A percentile compares a stretch with the other conserved stretches of the same genome.
Conservation (phyloP, 2,888 invertebrate genomes). For the Cheilosia vernalis region DNA sequence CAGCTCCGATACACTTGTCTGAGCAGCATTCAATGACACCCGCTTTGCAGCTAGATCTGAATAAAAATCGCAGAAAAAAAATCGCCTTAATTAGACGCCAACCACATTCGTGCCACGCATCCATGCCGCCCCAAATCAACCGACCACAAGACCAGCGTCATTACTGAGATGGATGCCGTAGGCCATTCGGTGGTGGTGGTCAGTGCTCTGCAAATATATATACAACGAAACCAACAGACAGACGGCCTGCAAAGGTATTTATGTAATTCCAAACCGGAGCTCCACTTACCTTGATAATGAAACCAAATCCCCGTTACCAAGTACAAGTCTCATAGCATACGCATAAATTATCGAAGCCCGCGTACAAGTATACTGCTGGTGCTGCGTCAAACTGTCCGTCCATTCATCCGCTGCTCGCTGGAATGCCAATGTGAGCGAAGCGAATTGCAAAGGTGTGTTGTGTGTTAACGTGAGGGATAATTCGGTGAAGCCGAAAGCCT, state of each 20-base stretch:
- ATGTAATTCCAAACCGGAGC: constrained; percentile 61
- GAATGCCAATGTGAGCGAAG: constrained; percentile 12
- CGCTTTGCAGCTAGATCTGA: constrained; percentile 12
- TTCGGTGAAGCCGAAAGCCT: constrained; percentile 61
- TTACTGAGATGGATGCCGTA: constrained; percentile 53
- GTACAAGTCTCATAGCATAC: constrained; percentile 40
- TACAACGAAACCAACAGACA: constrained; percentile 22
- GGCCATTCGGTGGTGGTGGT: constrained; percentile 44
- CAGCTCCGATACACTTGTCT: constrained; percentile 53
- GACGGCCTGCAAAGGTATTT: constrained; percentile 30
- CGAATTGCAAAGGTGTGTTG: constrained; percentile 23
- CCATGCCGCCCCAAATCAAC: constrained; percentile 23
- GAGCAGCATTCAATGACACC: constrained; percentile 46
- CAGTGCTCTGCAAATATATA: constrained; percentile 40
- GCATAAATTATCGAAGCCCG: constrained; percentile 48
- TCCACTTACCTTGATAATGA: constrained; percentile 72
- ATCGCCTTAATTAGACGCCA: constrained; percentile 41
- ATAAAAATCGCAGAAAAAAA: background rate
- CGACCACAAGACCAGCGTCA: constrained; percentile 40
- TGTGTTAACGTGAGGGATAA: constrained; percentile 41
- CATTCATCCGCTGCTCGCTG: constrained; percentile 10
- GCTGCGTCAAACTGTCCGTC: constrained; percentile 17
- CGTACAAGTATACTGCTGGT: background rate
- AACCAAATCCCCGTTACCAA: constrained; percentile 60
- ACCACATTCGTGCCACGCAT: constrained; percentile 53